These are phyloP conservation scores for Tetramorium parvispinum DNA, from an alignment of 1,140 invertebrate genomes.

Conservation along the genomic window DNA sequence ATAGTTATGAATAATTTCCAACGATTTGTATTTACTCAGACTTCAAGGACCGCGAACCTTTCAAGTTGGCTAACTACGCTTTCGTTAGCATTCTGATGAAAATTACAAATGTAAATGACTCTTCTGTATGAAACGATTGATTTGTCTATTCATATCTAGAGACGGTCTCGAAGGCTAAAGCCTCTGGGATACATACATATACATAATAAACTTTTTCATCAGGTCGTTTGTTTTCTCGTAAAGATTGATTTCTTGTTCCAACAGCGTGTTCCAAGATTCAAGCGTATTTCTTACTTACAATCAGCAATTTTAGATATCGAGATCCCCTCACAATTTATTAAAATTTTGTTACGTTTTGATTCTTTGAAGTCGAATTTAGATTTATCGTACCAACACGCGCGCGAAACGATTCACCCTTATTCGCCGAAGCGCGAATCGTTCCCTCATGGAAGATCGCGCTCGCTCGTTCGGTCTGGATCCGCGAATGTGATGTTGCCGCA, in stretches of 20 bases:
- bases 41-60: conserved; percentile 9
- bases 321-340: background rate
- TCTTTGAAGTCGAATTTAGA: background rate
- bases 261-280: too few species aligned
- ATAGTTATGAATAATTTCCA: background rate
- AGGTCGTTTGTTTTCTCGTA: background rate
- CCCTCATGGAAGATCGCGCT: too few species aligned
- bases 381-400: too few species aligned
- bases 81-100: conserved; percentile 8
- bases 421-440: too few species aligned
- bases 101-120: conserved; percentile 45
- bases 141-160: background rate
- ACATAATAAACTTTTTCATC: background rate
- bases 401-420: too few species aligned
- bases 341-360: background rate
- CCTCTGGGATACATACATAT: background rate
- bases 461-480: background rate
- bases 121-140: background rate
- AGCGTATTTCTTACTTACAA: background rate
- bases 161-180: background rate
- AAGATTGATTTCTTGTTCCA: background rate
- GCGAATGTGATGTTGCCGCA: background rate
- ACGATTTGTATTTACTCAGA: background rate
- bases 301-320: background rate
- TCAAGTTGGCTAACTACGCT: background rate